Percentiles rank a stretch among this genome's conserved stretches.
Conservation (phyloP, 1,140 invertebrate species). For the Apis cerana region DNA sequence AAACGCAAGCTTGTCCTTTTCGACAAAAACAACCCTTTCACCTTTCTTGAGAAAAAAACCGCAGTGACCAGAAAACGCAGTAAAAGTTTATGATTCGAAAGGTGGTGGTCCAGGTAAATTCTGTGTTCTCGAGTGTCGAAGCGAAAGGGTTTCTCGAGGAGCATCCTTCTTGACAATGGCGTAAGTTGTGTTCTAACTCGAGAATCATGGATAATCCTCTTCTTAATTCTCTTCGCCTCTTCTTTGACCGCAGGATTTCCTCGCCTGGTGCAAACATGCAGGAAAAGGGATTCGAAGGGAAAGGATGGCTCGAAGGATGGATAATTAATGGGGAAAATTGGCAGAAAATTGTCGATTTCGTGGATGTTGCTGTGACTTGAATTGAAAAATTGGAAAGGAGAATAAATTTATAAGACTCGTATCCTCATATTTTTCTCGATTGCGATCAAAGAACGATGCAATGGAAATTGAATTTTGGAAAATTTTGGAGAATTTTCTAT, state of each 20-base stretch:
- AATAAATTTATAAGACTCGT: too few species aligned
- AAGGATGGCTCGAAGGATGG: background rate
- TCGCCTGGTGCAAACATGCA: background rate
- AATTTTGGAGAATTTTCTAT: too few species aligned
- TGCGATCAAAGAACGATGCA: too few species aligned
- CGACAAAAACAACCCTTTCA: constrained; percentile 57
- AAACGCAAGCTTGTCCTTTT: constrained; percentile 37
- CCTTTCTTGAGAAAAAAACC: constrained; percentile 57
- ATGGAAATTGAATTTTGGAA: background rate
- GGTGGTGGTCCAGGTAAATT: constrained; percentile 35
- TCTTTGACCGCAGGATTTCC: constrained; percentile 61
- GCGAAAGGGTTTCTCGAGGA: constrained; percentile 41
- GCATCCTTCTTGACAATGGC: background rate
- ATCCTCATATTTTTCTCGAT: too few species aligned
- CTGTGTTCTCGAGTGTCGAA: constrained; percentile 13
- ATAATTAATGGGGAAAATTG: background rate
- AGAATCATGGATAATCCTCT: constrained; percentile 65
- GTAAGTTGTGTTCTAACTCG: background rate
- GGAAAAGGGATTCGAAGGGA: too few species aligned
- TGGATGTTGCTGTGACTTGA: too few species aligned
- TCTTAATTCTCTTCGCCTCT: constrained; percentile 45
- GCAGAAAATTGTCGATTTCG: too few species aligned
- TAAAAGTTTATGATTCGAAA: constrained; percentile 66
- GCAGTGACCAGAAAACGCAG: constrained; percentile 50
- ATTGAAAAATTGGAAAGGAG: too few species aligned